A percentile compares a stretch with the other conserved stretches of the same genome.
Evolutionary conservation across 2,888 invertebrate species (phyloP).

Genomic region (Ashinkailepas kermadecensis): DNA sequence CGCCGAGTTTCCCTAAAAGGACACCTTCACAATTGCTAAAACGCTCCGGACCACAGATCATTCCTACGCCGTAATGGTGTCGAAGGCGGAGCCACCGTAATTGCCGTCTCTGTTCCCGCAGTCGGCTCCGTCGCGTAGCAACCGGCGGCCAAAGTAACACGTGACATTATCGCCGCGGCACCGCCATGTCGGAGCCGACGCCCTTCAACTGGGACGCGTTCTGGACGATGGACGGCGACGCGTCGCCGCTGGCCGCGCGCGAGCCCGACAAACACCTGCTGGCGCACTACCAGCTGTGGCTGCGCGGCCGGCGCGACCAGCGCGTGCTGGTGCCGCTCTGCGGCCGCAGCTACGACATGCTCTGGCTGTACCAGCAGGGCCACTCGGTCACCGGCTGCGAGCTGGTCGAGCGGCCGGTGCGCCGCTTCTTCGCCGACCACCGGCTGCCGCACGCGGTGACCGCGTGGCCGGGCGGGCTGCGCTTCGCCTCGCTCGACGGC

Average conservation of each 20-base stretch:
- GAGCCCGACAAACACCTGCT: background rate
- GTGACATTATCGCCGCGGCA: too few relatives aligned
- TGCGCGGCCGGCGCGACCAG: background rate
- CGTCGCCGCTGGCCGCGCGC: background rate
- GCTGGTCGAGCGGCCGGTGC: background rate
- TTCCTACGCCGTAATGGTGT: too few relatives aligned
- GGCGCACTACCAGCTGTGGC: background rate
- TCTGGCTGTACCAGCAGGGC: background rate
- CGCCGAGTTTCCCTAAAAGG: too few relatives aligned
- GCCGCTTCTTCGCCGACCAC: background rate
- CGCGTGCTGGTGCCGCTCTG: background rate
- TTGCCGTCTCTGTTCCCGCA: too few relatives aligned
- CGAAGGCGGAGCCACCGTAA: too few relatives aligned
- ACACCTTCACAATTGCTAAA: too few relatives aligned
- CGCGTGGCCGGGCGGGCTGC: background rate
- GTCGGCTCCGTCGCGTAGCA: too few relatives aligned
- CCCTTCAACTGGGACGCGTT: background rate
- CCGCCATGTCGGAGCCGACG: too few relatives aligned
- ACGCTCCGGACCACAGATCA: too few relatives aligned
- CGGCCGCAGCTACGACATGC: background rate
- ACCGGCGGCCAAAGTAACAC: too few relatives aligned
- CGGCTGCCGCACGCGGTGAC: background rate
- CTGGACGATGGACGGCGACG: background rate
- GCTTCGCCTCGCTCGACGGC: background rate
- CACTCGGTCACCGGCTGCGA: background rate